Conservation (phyloP, 2,888 invertebrate genomes). For the Ligdia adustata region DNA sequence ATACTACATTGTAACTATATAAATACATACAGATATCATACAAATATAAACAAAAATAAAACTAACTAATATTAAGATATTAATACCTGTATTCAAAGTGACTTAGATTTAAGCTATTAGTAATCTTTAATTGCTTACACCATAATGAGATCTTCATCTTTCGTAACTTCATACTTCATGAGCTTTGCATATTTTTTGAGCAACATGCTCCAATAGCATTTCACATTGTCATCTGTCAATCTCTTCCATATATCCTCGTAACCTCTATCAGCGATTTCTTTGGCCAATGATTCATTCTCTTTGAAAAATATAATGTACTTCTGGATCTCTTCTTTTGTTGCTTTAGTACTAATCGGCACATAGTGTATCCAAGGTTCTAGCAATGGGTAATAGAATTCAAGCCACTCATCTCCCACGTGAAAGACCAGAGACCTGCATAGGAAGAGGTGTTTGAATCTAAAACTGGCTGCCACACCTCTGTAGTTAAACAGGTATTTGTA, state of each 20-base stretch:
- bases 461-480: constrained; percentile 98
- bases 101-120: constrained; percentile 17
- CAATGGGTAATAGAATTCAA: constrained; percentile 96
- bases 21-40: constrained; percentile 12
- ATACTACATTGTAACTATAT: too few species aligned
- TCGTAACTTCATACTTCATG: constrained; percentile 86
- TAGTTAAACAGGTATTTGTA: constrained; percentile 98
- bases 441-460: constrained; percentile 97
- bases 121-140: constrained; percentile 56
- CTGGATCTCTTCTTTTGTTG: constrained; percentile 87
- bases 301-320: constrained; percentile 89
- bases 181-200: constrained; percentile 89
- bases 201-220: constrained; percentile 94
- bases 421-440: constrained; percentile 96
- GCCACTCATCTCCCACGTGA: constrained; percentile 97
- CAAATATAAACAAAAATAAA: background rate
- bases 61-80: background rate
- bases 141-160: constrained; percentile 84
- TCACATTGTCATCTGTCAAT: constrained; percentile 91
- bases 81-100: constrained; percentile 23
- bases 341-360: constrained; percentile 89
- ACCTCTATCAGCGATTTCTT: constrained; percentile 92
- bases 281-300: constrained; percentile 88
- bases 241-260: constrained; percentile 92
- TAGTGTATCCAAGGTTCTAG: constrained; percentile 98